Evolutionary conservation across 1,140 invertebrate genomes (phyloP).

Genomic region (Cydia strobilella): DNA sequence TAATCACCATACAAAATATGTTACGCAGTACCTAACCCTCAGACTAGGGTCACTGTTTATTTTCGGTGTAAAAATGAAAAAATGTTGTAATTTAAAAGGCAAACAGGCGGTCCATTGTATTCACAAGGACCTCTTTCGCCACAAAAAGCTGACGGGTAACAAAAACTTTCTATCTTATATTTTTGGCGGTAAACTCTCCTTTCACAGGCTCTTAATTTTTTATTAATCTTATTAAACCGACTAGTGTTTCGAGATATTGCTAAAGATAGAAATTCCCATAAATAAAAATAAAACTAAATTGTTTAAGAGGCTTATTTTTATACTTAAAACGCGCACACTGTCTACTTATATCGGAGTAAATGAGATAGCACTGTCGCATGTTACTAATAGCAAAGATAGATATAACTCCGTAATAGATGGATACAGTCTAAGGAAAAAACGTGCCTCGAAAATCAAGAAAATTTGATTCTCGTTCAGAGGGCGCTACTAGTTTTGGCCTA

Average conservation of each 20-base stretch:
- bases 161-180: conserved; percentile 7
- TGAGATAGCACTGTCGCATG: no score
- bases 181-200: conserved; percentile 24
- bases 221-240: not conserved
- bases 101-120: conserved; percentile 16
- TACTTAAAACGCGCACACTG: no score
- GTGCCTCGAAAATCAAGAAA: no score
- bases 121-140: conserved; percentile 19
- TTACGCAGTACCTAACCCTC: not conserved
- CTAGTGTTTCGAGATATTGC: not conserved
- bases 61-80: conserved; percentile 19
- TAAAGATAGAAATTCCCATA: not conserved
- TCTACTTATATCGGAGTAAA: no score
- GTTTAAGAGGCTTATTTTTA: no score
- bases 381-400: no score
- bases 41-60: not conserved
- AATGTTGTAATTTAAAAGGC: conserved; percentile 27
- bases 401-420: no score
- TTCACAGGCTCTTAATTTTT: not conserved
- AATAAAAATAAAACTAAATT: not conserved
- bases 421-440: no score
- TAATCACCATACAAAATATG: not conserved
- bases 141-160: conserved; percentile 5
- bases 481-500: no score
- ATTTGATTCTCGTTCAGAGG: no score